A percentile compares a stretch with the other conserved stretches of the same genome.
These are phyloP conservation scores for Edolisoma coerulescens DNA, from an alignment of 2,113 vertebrate species.

Conservation along the genomic window DNA sequence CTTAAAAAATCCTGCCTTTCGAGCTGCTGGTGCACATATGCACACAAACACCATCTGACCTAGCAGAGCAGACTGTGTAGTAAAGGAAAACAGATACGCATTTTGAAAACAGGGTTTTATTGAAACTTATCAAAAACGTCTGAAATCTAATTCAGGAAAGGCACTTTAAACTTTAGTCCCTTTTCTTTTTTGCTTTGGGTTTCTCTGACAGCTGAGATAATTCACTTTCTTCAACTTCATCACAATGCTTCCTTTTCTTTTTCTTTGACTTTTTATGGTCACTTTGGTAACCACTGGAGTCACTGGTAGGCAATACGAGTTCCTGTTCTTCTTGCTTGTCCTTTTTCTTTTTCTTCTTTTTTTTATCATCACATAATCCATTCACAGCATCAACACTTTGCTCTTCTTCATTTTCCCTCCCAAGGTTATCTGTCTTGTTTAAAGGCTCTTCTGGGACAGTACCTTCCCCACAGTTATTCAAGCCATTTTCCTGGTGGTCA, in stretches of 20 bases:
- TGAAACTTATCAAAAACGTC: neutral
- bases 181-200: conserved; percentile 78
- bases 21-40: neutral
- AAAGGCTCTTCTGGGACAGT: neutral
- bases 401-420: neutral
- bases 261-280: conserved; percentile 80
- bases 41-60: neutral
- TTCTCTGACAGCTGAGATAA: neutral
- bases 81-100: neutral
- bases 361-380: conserved; percentile 55
- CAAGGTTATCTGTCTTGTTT: neutral
- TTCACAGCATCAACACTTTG: neutral
- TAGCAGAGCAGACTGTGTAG: neutral
- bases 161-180: neutral
- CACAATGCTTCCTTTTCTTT: conserved; percentile 72
- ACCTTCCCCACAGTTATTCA: neutral
- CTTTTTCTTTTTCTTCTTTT: conserved; percentile 64
- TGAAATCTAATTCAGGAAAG: neutral
- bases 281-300: conserved; percentile 83
- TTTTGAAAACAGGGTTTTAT: conserved; percentile 27
- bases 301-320: conserved; percentile 68
- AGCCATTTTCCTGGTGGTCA: conserved; percentile 70
- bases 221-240: conserved; percentile 19
- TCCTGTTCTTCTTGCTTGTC: conserved; percentile 51
- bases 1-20: neutral